Conservation (phyloP, 2,888 invertebrate species). For the Cacoxenus indagator region DNA sequence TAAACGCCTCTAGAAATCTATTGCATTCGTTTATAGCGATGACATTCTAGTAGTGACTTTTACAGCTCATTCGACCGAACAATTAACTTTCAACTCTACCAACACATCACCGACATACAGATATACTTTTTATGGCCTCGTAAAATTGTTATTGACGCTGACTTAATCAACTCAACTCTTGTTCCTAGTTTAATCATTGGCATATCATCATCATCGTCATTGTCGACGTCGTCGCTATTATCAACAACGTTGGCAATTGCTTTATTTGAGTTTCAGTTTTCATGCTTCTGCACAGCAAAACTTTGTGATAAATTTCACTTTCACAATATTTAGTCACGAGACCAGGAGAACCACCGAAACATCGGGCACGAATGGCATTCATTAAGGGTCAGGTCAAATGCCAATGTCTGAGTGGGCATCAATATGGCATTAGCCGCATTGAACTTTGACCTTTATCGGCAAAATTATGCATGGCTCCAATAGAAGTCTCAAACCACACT, state of each 20-base stretch:
- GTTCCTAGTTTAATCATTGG: not conserved
- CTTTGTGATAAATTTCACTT: conserved; percentile 1
- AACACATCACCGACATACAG: conserved; percentile 5
- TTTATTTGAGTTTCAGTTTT: not conserved
- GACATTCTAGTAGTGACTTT: no score
- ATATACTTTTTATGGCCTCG: conserved; percentile 11
- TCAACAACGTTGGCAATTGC: not conserved
- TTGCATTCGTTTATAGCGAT: not conserved
- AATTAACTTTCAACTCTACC: conserved; percentile 12
- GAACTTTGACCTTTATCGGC: not conserved
- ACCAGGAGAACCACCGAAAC: no score
- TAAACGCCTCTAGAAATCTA: not conserved
- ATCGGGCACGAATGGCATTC: not conserved
- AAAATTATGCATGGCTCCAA: not conserved
- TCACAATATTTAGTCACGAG: not conserved
- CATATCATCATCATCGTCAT: not conserved
- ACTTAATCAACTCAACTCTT: conserved; percentile 12
- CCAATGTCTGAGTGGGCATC: not conserved
- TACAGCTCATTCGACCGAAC: not conserved
- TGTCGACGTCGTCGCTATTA: not conserved
- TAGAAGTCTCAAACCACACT: no score
- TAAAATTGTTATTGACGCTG: not conserved
- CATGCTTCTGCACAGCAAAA: not conserved
- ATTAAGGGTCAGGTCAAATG: not conserved
- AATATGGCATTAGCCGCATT: not conserved